These are phyloP conservation scores for Myripristis murdjan DNA, from an alignment of 2,797 vertebrate genomes.

Conservation along the genomic window DNA sequence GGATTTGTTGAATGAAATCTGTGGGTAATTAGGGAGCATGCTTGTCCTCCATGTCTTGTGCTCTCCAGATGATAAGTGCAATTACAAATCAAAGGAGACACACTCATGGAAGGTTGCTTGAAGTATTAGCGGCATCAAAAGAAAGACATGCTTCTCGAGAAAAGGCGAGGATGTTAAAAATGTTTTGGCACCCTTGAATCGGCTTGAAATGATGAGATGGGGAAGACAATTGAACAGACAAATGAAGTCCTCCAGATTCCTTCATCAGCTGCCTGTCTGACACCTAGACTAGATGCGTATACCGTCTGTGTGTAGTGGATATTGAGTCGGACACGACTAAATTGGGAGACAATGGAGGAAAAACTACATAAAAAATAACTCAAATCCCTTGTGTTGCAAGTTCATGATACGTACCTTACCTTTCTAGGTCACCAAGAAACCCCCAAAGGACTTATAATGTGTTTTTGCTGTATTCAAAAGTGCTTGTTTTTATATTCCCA, in stretches of 20 bases:
- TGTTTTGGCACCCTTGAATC: constrained; percentile 47
- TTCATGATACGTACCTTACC: no score
- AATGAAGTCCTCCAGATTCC: constrained; percentile 21
- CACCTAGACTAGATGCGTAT: constrained; percentile 2
- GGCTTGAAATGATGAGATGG: constrained; percentile 58
- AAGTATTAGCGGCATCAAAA: constrained; percentile 53
- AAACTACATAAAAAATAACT: background rate
- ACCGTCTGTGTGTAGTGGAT: constrained; percentile 3
- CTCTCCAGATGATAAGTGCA: constrained; percentile 73
- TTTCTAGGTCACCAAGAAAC: constrained; percentile 2
- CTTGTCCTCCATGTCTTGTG: constrained; percentile 59
- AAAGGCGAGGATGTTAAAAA: constrained; percentile 60
- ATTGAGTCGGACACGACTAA: background rate
- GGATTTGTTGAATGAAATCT: constrained; percentile 75
- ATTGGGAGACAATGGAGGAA: background rate
- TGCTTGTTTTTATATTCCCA: no score
- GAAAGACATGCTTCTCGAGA: constrained; percentile 52
- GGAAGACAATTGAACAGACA: constrained; percentile 20
- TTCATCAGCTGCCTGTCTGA: constrained; percentile 7
- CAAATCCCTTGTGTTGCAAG: background rate
- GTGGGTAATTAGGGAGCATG: constrained; percentile 68
- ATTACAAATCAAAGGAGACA: constrained; percentile 76
- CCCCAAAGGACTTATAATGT: background rate
- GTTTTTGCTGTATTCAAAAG: no score
- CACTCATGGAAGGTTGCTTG: constrained; percentile 57